Evolutionary conservation across 2,113 vertebrate genomes (phyloP), one percentile per base, ranked within the genome.

Genomic region (Nerophis lumbriciformis): DNA sequence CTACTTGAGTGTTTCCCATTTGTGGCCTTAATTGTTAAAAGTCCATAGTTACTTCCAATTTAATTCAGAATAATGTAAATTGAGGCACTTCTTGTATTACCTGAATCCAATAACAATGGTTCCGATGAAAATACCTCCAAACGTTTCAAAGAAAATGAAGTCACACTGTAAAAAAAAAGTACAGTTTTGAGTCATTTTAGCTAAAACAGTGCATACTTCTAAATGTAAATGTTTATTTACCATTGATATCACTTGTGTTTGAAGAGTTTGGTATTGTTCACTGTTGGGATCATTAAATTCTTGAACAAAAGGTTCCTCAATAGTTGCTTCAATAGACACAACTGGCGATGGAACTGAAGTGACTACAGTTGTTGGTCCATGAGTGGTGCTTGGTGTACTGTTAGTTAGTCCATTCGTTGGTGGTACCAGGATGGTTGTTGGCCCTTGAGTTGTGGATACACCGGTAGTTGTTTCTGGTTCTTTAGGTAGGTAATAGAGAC

Each of bases 211-310:
- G 19, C 10, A 8, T 4, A 19, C 16, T 8, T 16, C 48, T 16
- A 16, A 1, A 15, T 16, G 21, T 5, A 8, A 5, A 15, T 15
- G 13, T 8, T 4, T 36, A 48, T 44, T 19, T 13, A 68, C 65
- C 35, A n/a, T 14, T 21, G 50, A n/a, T 38, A 60, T 50, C 59
- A 68, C 12, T 54, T 6, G 8, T 8, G 1, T 15, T 54, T 48
- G 39, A 53, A 68, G 65, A n/a, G 2, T 12, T 19, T 37, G 42
- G 19, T 38, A 48, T n/a, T 48, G 57, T 21, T 10, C n/a, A 52
- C 65, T 68, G 57, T 14, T 68, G 13, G 42, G 42, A 48, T 68
- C 8, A 7, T 38, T 48, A 1, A 68, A 9, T 16, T 48, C 58
- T 48, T 19, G 21, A 16, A 39, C 50, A 54, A 54, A 68, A 7